phyloP scores from a whole-genome alignment of 2,888 invertebrate genomes.

The Protula sp. region DNA sequence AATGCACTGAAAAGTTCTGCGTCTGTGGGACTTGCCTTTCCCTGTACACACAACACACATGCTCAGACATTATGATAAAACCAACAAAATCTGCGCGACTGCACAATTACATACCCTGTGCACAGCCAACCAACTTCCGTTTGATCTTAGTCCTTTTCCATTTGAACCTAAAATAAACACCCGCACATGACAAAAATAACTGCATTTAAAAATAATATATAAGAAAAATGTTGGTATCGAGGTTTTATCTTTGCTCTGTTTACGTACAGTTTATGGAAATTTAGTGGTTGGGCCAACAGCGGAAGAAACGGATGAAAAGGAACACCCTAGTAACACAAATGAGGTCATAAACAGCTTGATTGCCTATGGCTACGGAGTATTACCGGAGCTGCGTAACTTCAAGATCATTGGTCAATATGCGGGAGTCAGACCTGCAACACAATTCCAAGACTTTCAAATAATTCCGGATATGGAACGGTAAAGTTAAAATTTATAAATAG shows the following conservation, averaged over 20 bases:
- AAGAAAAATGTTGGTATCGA: too few relatives aligned
- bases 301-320: slow-evolving; percentile 28
- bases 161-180: too few relatives aligned
- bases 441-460: slow-evolving; percentile 37
- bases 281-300: slow-evolving; percentile 41
- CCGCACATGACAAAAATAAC: too few relatives aligned
- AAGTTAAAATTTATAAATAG: neutral
- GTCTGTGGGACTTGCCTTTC: too few relatives aligned
- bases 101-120: too few relatives aligned
- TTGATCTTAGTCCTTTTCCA: too few relatives aligned
- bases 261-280: slow-evolving; percentile 34
- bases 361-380: slow-evolving; percentile 14
- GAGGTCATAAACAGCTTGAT: neutral
- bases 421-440: slow-evolving; percentile 40
- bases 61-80: too few relatives aligned
- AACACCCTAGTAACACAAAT: slow-evolving; percentile 19
- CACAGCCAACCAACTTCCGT: too few relatives aligned
- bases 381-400: slow-evolving; percentile 24
- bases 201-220: too few relatives aligned
- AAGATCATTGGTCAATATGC: slow-evolving; percentile 30
- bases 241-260: neutral
- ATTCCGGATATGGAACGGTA: slow-evolving; percentile 26
- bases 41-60: too few relatives aligned
- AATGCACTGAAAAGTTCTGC: too few relatives aligned
- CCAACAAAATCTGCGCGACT: too few relatives aligned